A percentile compares a stretch with the other conserved stretches of the same genome.
These are phyloP conservation scores for Catharus ustulatus DNA, from an alignment of 2,797 vertebrate genomes.

Conservation along the genomic window DNA sequence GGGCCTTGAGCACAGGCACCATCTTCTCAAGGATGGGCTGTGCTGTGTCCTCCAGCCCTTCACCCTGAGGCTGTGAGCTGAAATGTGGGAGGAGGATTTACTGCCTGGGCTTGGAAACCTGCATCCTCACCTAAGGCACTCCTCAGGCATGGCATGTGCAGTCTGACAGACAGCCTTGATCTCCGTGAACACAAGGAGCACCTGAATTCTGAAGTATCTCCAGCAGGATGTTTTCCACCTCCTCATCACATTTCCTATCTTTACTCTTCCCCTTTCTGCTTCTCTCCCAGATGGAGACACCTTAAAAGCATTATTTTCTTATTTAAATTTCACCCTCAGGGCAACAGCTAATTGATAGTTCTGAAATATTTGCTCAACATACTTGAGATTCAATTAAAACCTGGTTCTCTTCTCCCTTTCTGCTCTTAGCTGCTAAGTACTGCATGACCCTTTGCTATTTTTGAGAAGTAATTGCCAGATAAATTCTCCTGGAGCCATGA, in stretches of 20 bases:
- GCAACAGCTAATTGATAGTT: conserved; percentile 12
- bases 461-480: conserved; percentile 29
- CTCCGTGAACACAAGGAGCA: neutral
- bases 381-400: conserved; percentile 4
- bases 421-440: neutral
- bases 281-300: neutral
- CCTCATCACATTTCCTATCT: neutral
- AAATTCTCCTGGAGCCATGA: neutral
- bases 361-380: neutral
- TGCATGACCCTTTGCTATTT: neutral
- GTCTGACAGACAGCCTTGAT: neutral
- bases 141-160: neutral
- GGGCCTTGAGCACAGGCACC: neutral
- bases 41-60: neutral
- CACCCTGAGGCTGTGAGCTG: rapidly evolving
- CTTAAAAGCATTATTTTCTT: neutral
- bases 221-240: neutral
- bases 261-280: neutral
- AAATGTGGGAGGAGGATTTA: neutral
- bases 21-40: neutral
- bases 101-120: neutral
- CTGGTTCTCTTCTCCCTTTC: neutral
- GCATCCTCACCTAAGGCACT: neutral
- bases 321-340: neutral
- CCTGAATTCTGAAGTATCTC: neutral